A percentile compares a stretch with the other conserved stretches of the same genome.
Conservation (phyloP, 2,888 invertebrate species). For the Acheta domesticus region DNA sequence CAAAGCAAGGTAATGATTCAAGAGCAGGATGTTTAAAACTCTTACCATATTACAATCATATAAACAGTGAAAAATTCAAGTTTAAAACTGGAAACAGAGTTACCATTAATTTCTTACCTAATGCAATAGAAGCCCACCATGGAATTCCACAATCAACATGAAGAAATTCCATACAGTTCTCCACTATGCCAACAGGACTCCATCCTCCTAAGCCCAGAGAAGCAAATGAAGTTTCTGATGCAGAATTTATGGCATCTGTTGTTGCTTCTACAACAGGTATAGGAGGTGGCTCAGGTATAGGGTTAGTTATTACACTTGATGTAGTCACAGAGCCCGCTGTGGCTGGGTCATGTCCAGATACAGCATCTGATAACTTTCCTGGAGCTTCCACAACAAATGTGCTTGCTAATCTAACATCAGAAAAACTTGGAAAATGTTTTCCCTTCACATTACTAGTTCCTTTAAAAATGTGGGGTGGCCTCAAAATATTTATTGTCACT, state of each 20-base stretch:
- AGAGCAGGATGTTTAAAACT: too few relatives aligned
- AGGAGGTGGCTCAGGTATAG: constrained; percentile 34
- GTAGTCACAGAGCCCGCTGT: background rate
- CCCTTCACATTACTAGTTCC: background rate
- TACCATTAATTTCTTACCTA: constrained; percentile 52
- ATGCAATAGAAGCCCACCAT: constrained; percentile 88
- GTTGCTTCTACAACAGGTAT: constrained; percentile 20
- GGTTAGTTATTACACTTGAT: background rate
- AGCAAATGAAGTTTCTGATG: constrained; percentile 72
- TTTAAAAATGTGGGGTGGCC: background rate
- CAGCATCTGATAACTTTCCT: background rate
- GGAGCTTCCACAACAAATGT: constrained; percentile 21
- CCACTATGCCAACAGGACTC: constrained; percentile 77
- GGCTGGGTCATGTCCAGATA: background rate
- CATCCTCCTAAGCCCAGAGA: constrained; percentile 81
- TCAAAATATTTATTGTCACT: too few relatives aligned
- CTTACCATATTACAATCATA: too few relatives aligned
- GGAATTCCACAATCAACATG: constrained; percentile 80
- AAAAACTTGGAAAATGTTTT: background rate
- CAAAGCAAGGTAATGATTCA: too few relatives aligned
- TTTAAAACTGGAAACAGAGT: background rate
- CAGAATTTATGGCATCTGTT: constrained; percentile 20
- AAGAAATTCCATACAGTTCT: constrained; percentile 74
- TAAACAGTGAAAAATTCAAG: too few relatives aligned
- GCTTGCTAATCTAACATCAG: constrained; percentile 22